phyloP scores from a whole-genome alignment of 2,113 vertebrate species.

The Otocyon megalotis region DNA sequence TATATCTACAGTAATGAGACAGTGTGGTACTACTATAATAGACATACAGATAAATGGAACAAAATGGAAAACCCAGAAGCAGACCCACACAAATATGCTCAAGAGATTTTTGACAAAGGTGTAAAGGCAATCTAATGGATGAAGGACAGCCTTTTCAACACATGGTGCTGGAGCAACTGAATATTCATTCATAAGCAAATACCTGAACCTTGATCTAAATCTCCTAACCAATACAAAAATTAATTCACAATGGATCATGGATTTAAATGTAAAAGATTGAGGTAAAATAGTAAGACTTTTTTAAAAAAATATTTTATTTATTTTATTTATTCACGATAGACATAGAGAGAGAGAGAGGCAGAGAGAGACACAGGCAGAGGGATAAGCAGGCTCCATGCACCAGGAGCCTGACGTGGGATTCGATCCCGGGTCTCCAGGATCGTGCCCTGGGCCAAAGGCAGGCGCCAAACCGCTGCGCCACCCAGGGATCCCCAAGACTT shows the following conservation, averaged over 20 bases:
- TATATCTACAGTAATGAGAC: neutral
- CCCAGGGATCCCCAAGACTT: too few relatives aligned
- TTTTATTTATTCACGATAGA: too few relatives aligned
- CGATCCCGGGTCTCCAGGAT: too few relatives aligned
- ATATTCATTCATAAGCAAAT: neutral
- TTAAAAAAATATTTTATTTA: too few relatives aligned
- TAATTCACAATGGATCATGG: conserved; percentile 29
- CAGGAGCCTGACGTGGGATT: too few relatives aligned
- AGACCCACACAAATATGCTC: neutral
- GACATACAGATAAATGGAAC: neutral
- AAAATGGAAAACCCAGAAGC: neutral
- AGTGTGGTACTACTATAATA: neutral
- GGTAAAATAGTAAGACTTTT: conserved; percentile 33
- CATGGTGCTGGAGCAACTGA: conserved; percentile 17
- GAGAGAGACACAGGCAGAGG: too few relatives aligned
- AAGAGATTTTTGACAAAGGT: neutral
- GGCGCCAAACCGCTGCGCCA: too few relatives aligned
- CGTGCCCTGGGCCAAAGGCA: too few relatives aligned
- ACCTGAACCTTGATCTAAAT: neutral
- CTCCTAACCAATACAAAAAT: conserved; percentile 2
- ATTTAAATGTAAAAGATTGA: conserved; percentile 37
- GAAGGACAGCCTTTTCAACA: conserved; percentile 18
- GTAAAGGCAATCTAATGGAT: neutral
- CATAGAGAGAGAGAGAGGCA: too few relatives aligned
- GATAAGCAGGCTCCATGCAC: too few relatives aligned